These are phyloP conservation scores for Lanius collurio DNA, from an alignment of 2,113 vertebrate genomes.

Conservation along the genomic window DNA sequence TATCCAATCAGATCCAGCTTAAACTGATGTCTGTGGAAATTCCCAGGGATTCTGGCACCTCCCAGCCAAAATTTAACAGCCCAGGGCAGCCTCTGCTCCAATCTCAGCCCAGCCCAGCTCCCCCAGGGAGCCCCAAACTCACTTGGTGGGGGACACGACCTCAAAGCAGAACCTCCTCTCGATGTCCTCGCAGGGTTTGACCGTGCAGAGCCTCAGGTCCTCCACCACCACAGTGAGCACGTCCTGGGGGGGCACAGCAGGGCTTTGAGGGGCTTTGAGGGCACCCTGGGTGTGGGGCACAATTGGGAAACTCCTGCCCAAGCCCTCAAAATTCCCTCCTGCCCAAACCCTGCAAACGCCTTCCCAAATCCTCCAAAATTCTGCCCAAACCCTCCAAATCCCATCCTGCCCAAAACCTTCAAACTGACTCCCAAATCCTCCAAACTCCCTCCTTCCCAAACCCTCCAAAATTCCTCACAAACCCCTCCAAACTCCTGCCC, in stretches of 20 bases:
- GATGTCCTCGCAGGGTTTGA: slow-evolving; percentile 95
- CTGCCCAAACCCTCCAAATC: background rate
- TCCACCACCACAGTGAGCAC: slow-evolving; percentile 94
- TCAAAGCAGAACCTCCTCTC: slow-evolving; percentile 98
- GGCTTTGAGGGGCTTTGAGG: background rate
- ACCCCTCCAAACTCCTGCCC: too few species aligned
- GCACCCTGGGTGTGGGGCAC: background rate
- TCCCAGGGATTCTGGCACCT: background rate
- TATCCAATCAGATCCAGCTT: background rate
- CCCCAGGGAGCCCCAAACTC: slow-evolving; percentile 44
- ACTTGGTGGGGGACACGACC: slow-evolving; percentile 96
- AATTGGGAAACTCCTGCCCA: background rate
- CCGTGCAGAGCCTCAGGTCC: slow-evolving; percentile 91
- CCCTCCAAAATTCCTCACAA: too few species aligned
- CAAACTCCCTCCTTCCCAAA: too few species aligned
- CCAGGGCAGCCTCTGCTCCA: background rate
- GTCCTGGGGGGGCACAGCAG: slow-evolving; percentile 72
- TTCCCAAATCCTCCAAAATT: background rate
- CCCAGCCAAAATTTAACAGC: background rate
- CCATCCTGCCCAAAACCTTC: too few species aligned
- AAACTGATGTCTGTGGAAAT: fast-evolving
- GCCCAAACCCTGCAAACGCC: background rate
- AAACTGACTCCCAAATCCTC: background rate
- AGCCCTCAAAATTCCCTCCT: background rate
- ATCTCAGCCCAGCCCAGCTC: too few species aligned